Base-by-base conservation (phyloP, 2,888 invertebrate genomes). In the Pycnomerus fuliginosus region DNA sequence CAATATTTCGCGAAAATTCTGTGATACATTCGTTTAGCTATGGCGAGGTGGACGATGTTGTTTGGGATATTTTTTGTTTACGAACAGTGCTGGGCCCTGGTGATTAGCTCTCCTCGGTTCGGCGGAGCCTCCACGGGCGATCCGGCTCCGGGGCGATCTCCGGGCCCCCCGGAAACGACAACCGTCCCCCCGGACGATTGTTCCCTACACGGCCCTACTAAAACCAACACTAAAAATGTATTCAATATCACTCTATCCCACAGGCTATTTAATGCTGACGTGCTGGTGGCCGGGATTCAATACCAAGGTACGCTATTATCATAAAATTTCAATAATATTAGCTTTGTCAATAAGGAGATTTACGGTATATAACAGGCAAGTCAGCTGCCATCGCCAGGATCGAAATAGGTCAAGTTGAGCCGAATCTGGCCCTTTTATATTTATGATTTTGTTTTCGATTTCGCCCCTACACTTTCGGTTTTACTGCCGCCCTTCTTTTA, bases 141-240 rank as follows among this genome's bases (percentile, higher is more conserved):
- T 64, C 83, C 83, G 8, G 82, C 83, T 1, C 83, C 83, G 1
- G 83, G 83, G 3, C 73, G 83, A 23, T 83, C 83, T 1, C 83
- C 83, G 8, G 82, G 82, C 24, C 82, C 82, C 55, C 82, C 81
- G 33, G 14, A 42, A 22, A 2, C 12, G 10, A 24, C 24, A 16
- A 22, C 16, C 10, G 22, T 16, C 29, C 15, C 16, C n/a, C 20
- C n/a, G 22, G 13, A 14, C 15, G 32, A 27, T 15, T 27, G 39
- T 60, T 64, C 60, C 30, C 55, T 51, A 16, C 60, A 55, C 47
- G 60, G 48, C 13, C 51, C 64, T 17, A 32, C 40, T 14, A 15
- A 50, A 35, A 37, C 25, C 25, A 8, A 16, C 25, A 66, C 64
- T 23, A 71, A 74, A 47, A 74, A 74, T 70, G 72, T 74, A 32